Conservation (phyloP, 2,888 invertebrate genomes). For the Galerucella nymphaeae region DNA sequence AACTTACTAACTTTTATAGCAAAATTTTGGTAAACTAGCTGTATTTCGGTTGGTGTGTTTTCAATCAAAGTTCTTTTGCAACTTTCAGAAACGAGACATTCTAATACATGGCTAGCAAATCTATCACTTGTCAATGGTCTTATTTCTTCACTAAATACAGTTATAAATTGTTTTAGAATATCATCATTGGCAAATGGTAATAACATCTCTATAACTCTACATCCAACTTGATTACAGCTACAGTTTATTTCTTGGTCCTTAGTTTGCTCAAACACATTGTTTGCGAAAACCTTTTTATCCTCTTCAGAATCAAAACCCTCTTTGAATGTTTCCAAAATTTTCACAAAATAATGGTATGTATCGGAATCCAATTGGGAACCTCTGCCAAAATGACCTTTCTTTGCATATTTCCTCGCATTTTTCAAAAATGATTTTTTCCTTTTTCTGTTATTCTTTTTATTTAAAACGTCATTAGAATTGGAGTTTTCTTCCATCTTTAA, state of each 20-base stretch:
- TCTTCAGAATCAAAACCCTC: slow-evolving; percentile 76
- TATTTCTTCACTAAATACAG: slow-evolving; percentile 73
- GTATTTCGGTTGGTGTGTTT: slow-evolving; percentile 43
- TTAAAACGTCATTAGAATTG: slow-evolving; percentile 31
- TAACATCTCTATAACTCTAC: slow-evolving; percentile 80
- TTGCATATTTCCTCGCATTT: slow-evolving; percentile 82
- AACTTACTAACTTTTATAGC: slow-evolving; percentile 80
- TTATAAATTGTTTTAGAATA: slow-evolving; percentile 73
- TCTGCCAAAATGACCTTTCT: slow-evolving; percentile 77
- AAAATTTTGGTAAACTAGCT: slow-evolving; percentile 72
- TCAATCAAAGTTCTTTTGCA: slow-evolving; percentile 67
- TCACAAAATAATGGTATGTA: slow-evolving; percentile 81
- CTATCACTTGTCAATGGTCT: slow-evolving; percentile 79
- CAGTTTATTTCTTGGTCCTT: slow-evolving; percentile 77
- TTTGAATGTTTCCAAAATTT: slow-evolving; percentile 77
- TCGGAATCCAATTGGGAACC: slow-evolving; percentile 78
- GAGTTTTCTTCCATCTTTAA: slow-evolving; percentile 20
- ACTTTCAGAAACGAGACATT: slow-evolving; percentile 73
- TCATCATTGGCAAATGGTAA: slow-evolving; percentile 75
- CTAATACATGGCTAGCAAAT: slow-evolving; percentile 83
- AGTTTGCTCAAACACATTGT: slow-evolving; percentile 81
- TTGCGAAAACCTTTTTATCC: slow-evolving; percentile 77
- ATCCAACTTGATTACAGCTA: slow-evolving; percentile 84
- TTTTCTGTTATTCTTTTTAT: slow-evolving; percentile 65
- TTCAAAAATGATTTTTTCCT: slow-evolving; percentile 75